Evolutionary conservation across 2,888 invertebrate genomes (phyloP).

Genomic region (Eupithecia insigniata): DNA sequence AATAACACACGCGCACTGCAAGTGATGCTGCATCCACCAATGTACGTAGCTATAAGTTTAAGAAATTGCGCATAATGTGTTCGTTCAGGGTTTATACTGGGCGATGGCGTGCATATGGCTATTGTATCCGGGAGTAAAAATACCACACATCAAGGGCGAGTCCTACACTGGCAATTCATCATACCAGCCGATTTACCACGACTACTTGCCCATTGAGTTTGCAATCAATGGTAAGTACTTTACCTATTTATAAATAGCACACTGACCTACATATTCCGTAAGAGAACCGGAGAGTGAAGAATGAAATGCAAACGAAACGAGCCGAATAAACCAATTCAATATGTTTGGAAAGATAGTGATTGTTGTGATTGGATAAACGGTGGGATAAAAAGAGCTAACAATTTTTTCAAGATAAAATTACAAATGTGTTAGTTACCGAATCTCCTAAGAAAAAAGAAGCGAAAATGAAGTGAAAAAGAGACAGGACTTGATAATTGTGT

Average conservation of each 20-base stretch:
- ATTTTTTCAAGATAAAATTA: neutral
- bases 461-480: neutral
- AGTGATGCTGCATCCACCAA: neutral
- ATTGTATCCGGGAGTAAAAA: conserved; percentile 87
- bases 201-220: conserved; percentile 90
- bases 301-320: neutral
- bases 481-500: neutral
- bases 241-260: neutral
- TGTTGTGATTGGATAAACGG: neutral
- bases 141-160: conserved; percentile 89
- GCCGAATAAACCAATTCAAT: neutral
- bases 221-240: conserved; percentile 85
- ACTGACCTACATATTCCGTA: conserved; percentile 9
- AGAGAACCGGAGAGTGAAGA: conserved; percentile 6
- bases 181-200: conserved; percentile 88
- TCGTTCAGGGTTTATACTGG: conserved; percentile 87
- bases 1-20: conserved; percentile 11
- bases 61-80: conserved; percentile 33
- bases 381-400: neutral
- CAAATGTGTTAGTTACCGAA: no score
- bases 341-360: neutral
- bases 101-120: conserved; percentile 89
- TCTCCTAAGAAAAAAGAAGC: neutral
- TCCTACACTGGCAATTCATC: conserved; percentile 85
- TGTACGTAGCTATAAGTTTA: neutral